These are phyloP conservation scores for Macrochelys suwanniensis DNA, from an alignment of 2,797 vertebrate species.

Conservation along the genomic window DNA sequence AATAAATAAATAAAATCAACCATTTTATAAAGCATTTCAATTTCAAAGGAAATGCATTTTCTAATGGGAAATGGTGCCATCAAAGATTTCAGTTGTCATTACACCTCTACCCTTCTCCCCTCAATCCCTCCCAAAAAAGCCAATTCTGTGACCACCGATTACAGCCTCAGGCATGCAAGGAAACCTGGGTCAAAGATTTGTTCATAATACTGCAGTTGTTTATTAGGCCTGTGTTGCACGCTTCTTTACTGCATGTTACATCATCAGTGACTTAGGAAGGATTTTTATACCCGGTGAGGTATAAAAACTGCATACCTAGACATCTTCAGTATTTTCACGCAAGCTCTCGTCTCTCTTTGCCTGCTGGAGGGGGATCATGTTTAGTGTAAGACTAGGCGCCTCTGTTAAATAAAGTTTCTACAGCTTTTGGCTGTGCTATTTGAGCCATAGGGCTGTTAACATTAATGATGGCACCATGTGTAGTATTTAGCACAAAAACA, in stretches of 20 bases:
- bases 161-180: not conserved
- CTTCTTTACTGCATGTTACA: not conserved
- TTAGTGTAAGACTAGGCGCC: not conserved
- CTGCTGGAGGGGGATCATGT: not conserved
- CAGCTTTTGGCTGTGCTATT: not conserved
- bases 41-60: conserved; percentile 19
- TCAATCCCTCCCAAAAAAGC: not conserved
- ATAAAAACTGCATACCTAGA: not conserved
- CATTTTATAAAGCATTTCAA: conserved; percentile 1
- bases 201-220: not conserved
- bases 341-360: conserved; percentile 20
- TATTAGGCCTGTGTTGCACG: conserved; percentile 20
- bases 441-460: not conserved
- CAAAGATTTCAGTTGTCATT: not conserved
- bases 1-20: not conserved
- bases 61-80: not conserved
- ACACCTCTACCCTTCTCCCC: not conserved
- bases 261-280: not conserved
- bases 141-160: not conserved
- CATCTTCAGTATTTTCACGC: conserved; percentile 25
- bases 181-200: not conserved
- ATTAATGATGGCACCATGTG: not conserved
- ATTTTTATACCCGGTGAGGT: not conserved
- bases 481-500: not conserved
- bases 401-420: not conserved